These are phyloP conservation scores for Branchellion lobata DNA, from an alignment of 2,888 invertebrate genomes.

Conservation along the genomic window DNA sequence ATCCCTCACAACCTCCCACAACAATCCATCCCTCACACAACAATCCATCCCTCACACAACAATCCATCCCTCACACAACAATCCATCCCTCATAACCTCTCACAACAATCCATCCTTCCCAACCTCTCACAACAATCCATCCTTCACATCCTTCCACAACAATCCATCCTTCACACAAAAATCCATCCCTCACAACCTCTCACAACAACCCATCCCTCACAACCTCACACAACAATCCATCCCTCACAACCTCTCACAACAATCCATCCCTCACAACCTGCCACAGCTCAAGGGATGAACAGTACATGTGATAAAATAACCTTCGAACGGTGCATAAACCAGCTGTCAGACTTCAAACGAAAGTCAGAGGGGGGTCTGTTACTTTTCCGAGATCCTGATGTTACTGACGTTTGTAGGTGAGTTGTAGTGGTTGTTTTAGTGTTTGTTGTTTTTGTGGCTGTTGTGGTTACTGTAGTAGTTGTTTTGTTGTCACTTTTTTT, in stretches of 20 bases:
- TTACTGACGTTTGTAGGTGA: constrained; percentile 33
- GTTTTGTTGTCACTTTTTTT: no score
- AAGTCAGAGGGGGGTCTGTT: constrained; percentile 38
- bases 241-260: background rate
- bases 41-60: no score
- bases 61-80: no score
- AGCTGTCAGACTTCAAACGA: constrained; percentile 33
- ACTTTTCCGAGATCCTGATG: constrained; percentile 1
- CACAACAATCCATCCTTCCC: no score
- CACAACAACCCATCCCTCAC: background rate
- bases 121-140: no score
- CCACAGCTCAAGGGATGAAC: constrained; percentile 38
- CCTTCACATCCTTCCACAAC: no score
- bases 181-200: no score
- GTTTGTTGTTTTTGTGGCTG: background rate
- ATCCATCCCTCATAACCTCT: no score
- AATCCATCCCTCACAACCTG: background rate
- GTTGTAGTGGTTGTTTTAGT: background rate
- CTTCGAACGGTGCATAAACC: constrained; percentile 32
- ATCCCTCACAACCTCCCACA: no score
- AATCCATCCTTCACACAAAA: no score
- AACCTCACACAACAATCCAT: background rate
- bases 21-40: no score
- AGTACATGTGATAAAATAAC: constrained; percentile 36
- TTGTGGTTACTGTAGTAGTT: no score